Base-by-base conservation (phyloP, 2,888 invertebrate species). In the Nemotelus nigrinus region DNA sequence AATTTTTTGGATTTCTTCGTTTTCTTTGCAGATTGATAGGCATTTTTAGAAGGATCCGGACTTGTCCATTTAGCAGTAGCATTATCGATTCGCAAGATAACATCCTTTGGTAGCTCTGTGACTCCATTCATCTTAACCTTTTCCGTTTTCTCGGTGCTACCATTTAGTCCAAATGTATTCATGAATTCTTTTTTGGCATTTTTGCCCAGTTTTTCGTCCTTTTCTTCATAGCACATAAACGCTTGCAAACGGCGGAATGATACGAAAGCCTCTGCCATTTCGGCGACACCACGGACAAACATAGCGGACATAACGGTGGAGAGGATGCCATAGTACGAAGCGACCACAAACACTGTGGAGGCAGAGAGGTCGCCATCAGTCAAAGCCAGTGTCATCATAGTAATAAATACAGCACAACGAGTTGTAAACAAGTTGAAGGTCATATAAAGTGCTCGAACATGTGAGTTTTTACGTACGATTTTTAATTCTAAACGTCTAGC, bases 361-460 rank as follows among this genome's bases (percentile, higher is more conserved):
- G 95, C 93, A 0, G 93, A 91, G 80, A 96, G 88, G 3, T 87
- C 84, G 81, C 93, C 89, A 3, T 92, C 93, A 0, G 90, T 86
- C 10, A 94, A 83, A 1, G 93, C 88, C 86, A 92, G 93, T 0
- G 93, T 89, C 0, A 95, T 84, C 50, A 96, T 90, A 0, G 94
- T 93, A 68, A 92, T 88, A 83, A 94, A 94, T 0, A 96, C 88
- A 0, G 96, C 93, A 44, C 94, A 88, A 83, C 96, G 91, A 41
- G 95, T 93, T 0, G 95, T 93, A 82, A 95, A 96, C 41, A 96
- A 87, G 85, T 93, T 92, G 84, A 93, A 93, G 0, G 93, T 93
- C 87, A 93, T 89, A 83, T 92, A 92, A 10, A 93, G 84, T 0
- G 91, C 92, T 77, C 93, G 88, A 8, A 93, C 88, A 79, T 91